These are phyloP conservation scores for Dromaius novaehollandiae DNA, from an alignment of 2,113 vertebrate genomes.

Conservation along the genomic window DNA sequence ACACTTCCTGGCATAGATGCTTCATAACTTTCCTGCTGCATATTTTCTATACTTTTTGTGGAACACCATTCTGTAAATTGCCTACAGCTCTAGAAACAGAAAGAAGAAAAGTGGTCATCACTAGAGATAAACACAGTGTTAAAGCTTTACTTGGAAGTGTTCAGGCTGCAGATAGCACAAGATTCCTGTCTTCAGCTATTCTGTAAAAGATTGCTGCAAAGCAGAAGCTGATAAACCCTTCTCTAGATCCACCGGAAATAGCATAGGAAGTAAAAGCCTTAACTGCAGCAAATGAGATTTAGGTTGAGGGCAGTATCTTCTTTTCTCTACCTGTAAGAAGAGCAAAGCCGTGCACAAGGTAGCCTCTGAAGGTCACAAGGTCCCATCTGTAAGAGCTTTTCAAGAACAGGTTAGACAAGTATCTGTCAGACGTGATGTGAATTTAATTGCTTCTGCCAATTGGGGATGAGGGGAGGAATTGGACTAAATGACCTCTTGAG, in stretches of 20 bases:
- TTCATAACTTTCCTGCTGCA: background rate
- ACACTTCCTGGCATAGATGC: background rate
- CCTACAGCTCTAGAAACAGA: rapidly evolving
- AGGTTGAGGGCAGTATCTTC: background rate
- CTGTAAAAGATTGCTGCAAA: background rate
- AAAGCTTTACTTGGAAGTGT: background rate
- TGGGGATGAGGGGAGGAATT: background rate
- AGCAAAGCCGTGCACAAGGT: background rate
- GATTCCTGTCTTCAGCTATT: background rate
- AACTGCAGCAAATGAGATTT: background rate
- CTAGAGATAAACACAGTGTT: background rate
- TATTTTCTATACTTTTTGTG: background rate
- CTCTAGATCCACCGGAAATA: background rate
- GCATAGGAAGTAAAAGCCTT: background rate
- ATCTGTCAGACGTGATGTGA: background rate
- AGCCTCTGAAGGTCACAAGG: background rate
- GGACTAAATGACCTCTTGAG: background rate
- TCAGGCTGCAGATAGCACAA: background rate
- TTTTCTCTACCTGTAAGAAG: background rate
- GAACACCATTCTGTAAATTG: background rate
- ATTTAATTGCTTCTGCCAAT: background rate
- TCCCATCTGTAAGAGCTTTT: background rate
- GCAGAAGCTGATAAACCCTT: background rate
- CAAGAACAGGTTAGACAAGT: background rate
- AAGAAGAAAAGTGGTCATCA: background rate